Evolutionary conservation across 2,113 vertebrate species (phyloP).

Genomic region (Aepyceros melampus): DNA sequence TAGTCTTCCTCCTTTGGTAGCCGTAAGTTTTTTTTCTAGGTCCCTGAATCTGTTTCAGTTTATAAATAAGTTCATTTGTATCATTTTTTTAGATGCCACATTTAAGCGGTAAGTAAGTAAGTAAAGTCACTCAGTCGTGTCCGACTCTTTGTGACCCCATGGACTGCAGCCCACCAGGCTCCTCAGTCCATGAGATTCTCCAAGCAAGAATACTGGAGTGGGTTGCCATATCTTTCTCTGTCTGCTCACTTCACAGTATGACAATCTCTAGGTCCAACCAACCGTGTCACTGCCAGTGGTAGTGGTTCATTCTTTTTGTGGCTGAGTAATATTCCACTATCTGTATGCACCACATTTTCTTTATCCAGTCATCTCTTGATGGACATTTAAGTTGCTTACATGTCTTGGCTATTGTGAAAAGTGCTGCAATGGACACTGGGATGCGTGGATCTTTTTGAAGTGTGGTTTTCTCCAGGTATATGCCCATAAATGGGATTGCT

Average conservation of each 20-base stretch:
- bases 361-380: background rate
- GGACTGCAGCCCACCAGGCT: too few species aligned
- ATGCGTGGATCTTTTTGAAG: background rate
- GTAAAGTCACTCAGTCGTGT: too few species aligned
- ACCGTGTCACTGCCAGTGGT: background rate
- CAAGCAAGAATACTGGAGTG: too few species aligned
- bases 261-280: background rate
- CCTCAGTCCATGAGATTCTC: too few species aligned
- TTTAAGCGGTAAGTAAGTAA: too few species aligned
- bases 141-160: too few species aligned
- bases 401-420: background rate
- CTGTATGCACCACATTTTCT: background rate
- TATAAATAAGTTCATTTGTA: background rate
- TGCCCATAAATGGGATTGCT: background rate
- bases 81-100: background rate
- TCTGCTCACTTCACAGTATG: background rate
- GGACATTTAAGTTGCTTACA: background rate
- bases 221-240: background rate
- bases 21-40: background rate
- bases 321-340: background rate
- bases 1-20: background rate
- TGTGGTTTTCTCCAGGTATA: background rate
- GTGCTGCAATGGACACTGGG: background rate
- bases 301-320: background rate
- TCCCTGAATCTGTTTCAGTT: background rate